Evolutionary conservation across 2,888 invertebrate species (phyloP), one percentile per base, ranked within the genome.

Genomic region (Operophtera brumata): DNA sequence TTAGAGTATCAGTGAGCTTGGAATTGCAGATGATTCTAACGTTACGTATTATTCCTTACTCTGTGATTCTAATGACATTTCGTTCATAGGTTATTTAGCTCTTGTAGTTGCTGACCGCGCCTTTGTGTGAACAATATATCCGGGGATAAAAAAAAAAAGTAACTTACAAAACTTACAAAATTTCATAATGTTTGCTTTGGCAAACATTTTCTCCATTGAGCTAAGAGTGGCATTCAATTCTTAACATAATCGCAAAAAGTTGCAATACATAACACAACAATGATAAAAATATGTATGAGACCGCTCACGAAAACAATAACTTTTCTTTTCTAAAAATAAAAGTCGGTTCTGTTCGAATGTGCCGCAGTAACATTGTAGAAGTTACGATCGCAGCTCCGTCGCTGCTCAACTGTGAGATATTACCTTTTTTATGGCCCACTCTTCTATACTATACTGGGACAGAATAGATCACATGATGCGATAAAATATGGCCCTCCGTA

Each of bases 381-480:
- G 88, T 90, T 89, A 90, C 89, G 89, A 89, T 80, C 86, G 80
- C 73, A 78, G 82, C 84, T 77, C 83, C 79, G 77, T 74, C 83
- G 81, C 87, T 78, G 85, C 82, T 90, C 89, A 82, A 88, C 89
- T 84, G 90, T 88, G 87, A 90, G 86, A 90, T 88, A 90, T 90
- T 89, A 82, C 89, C 82, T 89, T 90, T 90, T 90, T 89, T 89
- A 90, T 86, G 80, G 76, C 88, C 83, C 87, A 86, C 88, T 88
- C 84, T 84, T 82, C 87, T 86, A 86, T 86, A 86, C 84, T 86
- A 86, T 79, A 82, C 83, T 71, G 80, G 86, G 83, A 87, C 85
- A 88, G 85, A 88, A 88, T 84, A 88, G 89, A 89, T 89, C 89
- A 88, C 88, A 89, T 86, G 86, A 86, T 89, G 81, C 86, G 83